Evolutionary conservation across 2,797 vertebrate species (phyloP), one percentile per base, ranked within the genome.

Genomic region (Falco naumanni): DNA sequence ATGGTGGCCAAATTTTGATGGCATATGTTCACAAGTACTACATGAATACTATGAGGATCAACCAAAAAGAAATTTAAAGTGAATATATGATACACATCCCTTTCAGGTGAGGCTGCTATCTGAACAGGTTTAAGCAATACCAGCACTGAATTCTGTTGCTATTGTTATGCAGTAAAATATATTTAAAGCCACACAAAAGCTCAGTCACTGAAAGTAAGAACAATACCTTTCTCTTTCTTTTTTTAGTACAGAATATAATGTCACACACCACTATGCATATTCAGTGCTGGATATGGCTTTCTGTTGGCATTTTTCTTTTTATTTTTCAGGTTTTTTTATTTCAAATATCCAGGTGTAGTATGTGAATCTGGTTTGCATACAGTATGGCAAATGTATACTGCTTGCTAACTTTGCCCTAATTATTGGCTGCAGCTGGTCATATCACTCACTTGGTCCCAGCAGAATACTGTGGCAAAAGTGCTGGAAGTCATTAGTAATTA

Each of bases 401-500:
- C 70, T 88, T 60, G 41, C 33, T 92, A 72, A 65, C 74, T 57
- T 71, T 68, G 33, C 65, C 65, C 91, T 77, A 76, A 95, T 94
- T 96, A 92, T 31, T 66, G 41, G 37, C 75, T 92, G 77, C 89
- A 84, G 84, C 54, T 93, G 72, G 77, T 84, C 91, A 54, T 14
- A 70, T 34, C 61, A 79, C 75, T 91, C 41, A 56, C 33, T 45
- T 20, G 61, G 68, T 95, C 92, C 71, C 92, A 77, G 82, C 17
- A 97, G 91, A 92, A 87, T 22, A 89, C 21, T 54, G n/a, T 54
- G 70, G 43, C 25, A 84, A 84, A 95, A 96, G 54, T 89, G 48
- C 71, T 84, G 68, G 48, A 91, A 97, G 83, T 92, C 87, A 85
- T 6, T 6, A 94, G 59, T 56, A 95, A 97, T 95, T 91, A 97